phyloP scores from a whole-genome alignment of 2,888 invertebrate species.

The Diaphora mendica region DNA sequence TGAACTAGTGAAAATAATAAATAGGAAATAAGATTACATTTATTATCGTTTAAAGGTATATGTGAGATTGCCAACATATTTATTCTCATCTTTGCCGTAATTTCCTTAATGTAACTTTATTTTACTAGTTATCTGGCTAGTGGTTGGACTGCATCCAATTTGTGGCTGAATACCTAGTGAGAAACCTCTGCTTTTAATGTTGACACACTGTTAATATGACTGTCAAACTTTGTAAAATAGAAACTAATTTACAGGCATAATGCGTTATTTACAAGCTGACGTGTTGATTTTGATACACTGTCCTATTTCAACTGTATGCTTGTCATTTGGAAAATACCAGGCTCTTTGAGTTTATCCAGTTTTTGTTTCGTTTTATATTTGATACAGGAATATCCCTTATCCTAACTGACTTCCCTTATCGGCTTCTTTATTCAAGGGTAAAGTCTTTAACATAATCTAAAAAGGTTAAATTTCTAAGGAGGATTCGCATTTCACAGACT shows the following conservation, averaged over 20 bases:
- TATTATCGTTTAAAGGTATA: neutral
- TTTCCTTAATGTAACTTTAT: neutral
- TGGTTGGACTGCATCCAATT: slow-evolving; percentile 53
- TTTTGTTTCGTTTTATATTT: no score
- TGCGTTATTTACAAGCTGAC: neutral
- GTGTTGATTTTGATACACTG: neutral
- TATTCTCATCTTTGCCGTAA: neutral
- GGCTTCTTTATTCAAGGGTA: no score
- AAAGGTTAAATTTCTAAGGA: no score
- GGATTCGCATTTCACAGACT: no score
- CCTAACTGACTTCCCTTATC: no score
- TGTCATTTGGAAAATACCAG: no score
- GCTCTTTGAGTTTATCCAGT: no score
- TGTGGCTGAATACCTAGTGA: slow-evolving; percentile 33
- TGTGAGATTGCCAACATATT: neutral
- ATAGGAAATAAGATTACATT: neutral
- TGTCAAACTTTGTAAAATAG: neutral
- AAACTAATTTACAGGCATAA: no score
- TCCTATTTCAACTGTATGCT: no score
- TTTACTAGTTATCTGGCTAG: slow-evolving; percentile 43
- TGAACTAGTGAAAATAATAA: neutral
- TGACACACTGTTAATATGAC: slow-evolving; percentile 22
- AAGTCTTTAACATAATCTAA: no score
- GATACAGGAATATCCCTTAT: no score
- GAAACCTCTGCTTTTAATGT: slow-evolving; percentile 33